phyloP scores from a whole-genome alignment of 2,113 vertebrate species.

The Sander vitreus region DNA sequence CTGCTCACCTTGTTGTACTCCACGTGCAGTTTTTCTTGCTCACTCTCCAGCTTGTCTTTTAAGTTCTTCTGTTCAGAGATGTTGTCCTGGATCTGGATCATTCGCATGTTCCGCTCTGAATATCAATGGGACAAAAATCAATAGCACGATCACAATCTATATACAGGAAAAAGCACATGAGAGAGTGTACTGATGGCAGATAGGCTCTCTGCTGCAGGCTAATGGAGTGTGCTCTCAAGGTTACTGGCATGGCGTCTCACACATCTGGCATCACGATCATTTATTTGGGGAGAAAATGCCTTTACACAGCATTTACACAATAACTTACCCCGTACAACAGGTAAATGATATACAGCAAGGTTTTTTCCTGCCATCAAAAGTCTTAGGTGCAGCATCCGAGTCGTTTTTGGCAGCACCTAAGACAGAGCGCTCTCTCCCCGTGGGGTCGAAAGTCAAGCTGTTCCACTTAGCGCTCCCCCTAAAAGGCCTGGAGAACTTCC shows the following conservation, averaged over 20 bases:
- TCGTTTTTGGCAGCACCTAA: too few species aligned
- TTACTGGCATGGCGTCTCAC: slow-evolving; percentile 45
- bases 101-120: slow-evolving; percentile 98
- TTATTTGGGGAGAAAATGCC: slow-evolving; percentile 49
- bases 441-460: too few species aligned
- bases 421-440: too few species aligned
- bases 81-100: slow-evolving; percentile 99
- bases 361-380: too few species aligned
- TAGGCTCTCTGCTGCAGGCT: slow-evolving; percentile 53
- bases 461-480: too few species aligned
- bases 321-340: not conserved
- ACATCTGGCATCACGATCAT: slow-evolving; percentile 57
- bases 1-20: slow-evolving; percentile 95
- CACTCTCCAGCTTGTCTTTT: slow-evolving; percentile 97
- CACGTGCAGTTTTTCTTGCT: slow-evolving; percentile 97
- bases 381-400: too few species aligned
- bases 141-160: slow-evolving; percentile 75
- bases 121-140: slow-evolving; percentile 76
- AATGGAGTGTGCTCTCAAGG: slow-evolving; percentile 73
- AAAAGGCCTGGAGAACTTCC: too few species aligned
- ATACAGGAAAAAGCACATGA: slow-evolving; percentile 44
- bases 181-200: slow-evolving; percentile 63
- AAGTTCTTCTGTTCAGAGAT: slow-evolving; percentile 98
- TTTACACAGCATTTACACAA: slow-evolving; percentile 12
- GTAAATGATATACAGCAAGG: too few species aligned